Conservation (phyloP, 2,888 invertebrate species). For the Melanostoma scalare region DNA sequence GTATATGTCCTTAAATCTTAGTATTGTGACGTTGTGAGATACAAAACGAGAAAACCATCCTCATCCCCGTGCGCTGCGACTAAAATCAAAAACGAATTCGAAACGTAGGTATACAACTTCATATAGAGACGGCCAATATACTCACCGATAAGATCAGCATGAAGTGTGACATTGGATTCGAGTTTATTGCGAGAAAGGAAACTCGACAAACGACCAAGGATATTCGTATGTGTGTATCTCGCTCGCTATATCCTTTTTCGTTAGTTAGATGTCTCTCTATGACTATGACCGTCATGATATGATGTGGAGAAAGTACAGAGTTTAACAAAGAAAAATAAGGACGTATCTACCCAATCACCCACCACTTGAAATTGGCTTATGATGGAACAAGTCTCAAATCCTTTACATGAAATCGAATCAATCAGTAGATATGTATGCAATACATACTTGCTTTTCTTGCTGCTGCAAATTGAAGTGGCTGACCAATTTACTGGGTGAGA, state of each 20-base stretch:
- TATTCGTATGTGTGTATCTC: slow-evolving; percentile 37
- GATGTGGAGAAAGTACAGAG: slow-evolving; percentile 24
- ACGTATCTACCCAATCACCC: background rate
- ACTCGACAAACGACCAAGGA: slow-evolving; percentile 50
- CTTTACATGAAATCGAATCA: slow-evolving; percentile 46
- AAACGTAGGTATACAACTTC: slow-evolving; percentile 26
- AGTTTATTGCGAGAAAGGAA: slow-evolving; percentile 37
- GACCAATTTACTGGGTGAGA: slow-evolving; percentile 57
- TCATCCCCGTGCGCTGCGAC: slow-evolving; percentile 13
- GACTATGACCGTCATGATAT: too few species aligned
- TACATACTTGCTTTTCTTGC: slow-evolving; percentile 12
- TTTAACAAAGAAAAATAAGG: slow-evolving; percentile 28
- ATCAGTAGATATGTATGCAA: slow-evolving; percentile 40
- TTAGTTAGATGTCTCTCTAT: slow-evolving; percentile 27
- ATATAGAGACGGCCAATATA: slow-evolving; percentile 32
- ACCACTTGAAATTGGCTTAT: slow-evolving; percentile 45
- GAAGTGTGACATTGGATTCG: slow-evolving; percentile 63
- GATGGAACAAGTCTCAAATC: slow-evolving; percentile 34
- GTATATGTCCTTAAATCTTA: slow-evolving; percentile 50
- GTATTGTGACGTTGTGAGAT: slow-evolving; percentile 16
- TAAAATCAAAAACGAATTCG: slow-evolving; percentile 62
- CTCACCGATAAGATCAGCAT: slow-evolving; percentile 65
- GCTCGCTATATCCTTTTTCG: slow-evolving; percentile 40
- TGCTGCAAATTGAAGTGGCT: slow-evolving; percentile 28
- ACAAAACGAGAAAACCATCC: slow-evolving; percentile 7